phyloP scores from a whole-genome alignment of 2,797 vertebrate genomes.

The Spinus pinus region DNA sequence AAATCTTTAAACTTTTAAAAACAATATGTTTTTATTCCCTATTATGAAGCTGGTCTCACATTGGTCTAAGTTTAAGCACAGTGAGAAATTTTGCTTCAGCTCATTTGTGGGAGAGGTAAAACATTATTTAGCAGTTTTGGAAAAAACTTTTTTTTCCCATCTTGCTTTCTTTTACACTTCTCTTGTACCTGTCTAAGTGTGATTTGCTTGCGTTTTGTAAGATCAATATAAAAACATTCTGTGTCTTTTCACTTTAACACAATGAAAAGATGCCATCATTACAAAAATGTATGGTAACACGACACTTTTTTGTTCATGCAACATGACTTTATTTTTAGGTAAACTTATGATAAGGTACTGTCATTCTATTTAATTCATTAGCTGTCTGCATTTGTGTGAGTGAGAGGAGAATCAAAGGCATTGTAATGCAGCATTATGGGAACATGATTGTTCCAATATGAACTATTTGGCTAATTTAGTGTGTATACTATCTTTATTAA shows the following conservation, averaged over 20 bases:
- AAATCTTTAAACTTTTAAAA: not conserved
- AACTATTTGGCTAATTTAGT: not conserved
- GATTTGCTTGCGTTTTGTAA: not conserved
- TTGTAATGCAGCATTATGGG: not conserved
- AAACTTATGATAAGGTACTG: not conserved
- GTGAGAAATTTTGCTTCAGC: not conserved
- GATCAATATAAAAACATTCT: not conserved
- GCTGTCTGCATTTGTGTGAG: not conserved
- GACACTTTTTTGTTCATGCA: not conserved
- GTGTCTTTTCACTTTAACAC: not conserved
- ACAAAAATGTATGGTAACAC: not conserved
- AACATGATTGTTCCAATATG: not conserved
- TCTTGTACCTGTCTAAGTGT: not conserved
- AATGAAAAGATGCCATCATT: not conserved
- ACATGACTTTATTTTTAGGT: not conserved
- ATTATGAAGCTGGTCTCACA: not conserved
- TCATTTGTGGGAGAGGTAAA: accelerated
- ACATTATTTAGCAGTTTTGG: not conserved
- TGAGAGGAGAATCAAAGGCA: not conserved
- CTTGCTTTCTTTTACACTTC: not conserved
- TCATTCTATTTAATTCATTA: not conserved
- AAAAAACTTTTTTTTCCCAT: accelerated
- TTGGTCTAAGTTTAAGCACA: not conserved
- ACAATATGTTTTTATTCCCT: not conserved
- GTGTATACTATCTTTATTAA: not conserved